These are phyloP conservation scores for Ditula angustiorana DNA, from an alignment of 2,888 invertebrate genomes.

Conservation along the genomic window DNA sequence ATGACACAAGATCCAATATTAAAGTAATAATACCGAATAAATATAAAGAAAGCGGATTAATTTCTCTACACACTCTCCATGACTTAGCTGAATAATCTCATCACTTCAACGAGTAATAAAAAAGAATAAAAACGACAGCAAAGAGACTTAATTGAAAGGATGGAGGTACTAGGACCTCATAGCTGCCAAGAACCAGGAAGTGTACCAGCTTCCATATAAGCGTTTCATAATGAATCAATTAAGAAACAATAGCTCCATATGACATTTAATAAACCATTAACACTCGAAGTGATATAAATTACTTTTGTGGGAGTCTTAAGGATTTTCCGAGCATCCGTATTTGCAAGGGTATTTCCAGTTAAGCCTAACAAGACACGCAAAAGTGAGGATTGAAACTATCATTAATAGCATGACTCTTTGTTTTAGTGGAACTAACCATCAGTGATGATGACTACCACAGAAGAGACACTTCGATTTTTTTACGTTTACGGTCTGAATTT, in stretches of 20 bases:
- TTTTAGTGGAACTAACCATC: not conserved
- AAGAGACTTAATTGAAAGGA: slow-evolving; percentile 21
- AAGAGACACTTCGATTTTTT: not conserved
- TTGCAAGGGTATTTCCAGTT: slow-evolving; percentile 28
- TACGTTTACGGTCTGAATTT: too few relatives aligned
- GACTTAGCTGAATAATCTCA: not conserved
- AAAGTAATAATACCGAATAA: not conserved
- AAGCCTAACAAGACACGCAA: slow-evolving; percentile 26
- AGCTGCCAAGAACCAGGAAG: slow-evolving; percentile 35
- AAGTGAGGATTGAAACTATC: not conserved
- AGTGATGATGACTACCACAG: not conserved
- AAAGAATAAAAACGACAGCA: not conserved
- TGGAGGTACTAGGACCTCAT: slow-evolving; percentile 15
- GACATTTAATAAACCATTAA: slow-evolving; percentile 21
- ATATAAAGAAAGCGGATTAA: not conserved
- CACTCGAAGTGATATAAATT: slow-evolving; percentile 20
- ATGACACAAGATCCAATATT: slow-evolving; percentile 1
- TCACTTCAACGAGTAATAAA: not conserved
- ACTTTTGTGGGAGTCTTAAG: slow-evolving; percentile 46
- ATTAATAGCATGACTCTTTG: slow-evolving; percentile 7
- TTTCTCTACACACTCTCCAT: not conserved
- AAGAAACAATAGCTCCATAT: slow-evolving; percentile 52
- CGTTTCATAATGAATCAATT: slow-evolving; percentile 49
- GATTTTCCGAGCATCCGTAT: slow-evolving; percentile 46
- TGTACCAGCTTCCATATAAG: slow-evolving; percentile 37